Base-by-base conservation (phyloP, 2,888 invertebrate genomes). In the Agapostemon virescens region DNA sequence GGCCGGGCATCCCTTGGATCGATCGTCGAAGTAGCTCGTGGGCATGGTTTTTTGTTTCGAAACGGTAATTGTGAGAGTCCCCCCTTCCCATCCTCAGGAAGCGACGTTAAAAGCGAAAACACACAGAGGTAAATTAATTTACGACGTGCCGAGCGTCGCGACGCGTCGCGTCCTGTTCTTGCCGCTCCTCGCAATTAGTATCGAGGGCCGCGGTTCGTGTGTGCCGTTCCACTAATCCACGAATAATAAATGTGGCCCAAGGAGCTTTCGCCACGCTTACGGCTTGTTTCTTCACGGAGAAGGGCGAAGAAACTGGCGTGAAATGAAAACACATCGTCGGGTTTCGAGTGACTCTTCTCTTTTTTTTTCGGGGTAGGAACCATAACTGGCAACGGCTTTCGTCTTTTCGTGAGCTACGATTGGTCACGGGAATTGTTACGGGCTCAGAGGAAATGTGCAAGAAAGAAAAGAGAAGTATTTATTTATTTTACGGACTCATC, bases 91-190 rank as follows among this genome's bases (percentile, higher is more conserved):
- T n/a, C 42, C 40, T 61, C 42, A 70, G 69, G 26, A 64, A 58
- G 38, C 71, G 58, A 13, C 78, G 85, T 85, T 85, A 82, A 85
- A 77, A 77, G 79, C 78, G 84, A 85, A 81, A 82, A 81, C 82
- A 81, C 72, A 84, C 83, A 81, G 74, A 66, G 76, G 79, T 81
- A 85, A 88, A 87, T 86, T 86, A 84, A 87, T 88, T 88, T 87
- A 86, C 72, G 81, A 45, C 58, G 49, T 45, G 67, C 64, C 58
- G 69, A 77, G 69, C 72, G 73, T 75, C 71, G 69, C 77, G 69
- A 69, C 71, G 49, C 66, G 68, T 61, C 66, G 36, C 63, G 68
- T 64, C 52, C 52, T 49, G 75, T 79, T 71, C 72, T 82, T 81
- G 80, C 73, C 71, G 68, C 81, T 84, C 82, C 82, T 79, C 75